Conservation (phyloP, 2,888 invertebrate species). For the Thymelicus lineola region DNA sequence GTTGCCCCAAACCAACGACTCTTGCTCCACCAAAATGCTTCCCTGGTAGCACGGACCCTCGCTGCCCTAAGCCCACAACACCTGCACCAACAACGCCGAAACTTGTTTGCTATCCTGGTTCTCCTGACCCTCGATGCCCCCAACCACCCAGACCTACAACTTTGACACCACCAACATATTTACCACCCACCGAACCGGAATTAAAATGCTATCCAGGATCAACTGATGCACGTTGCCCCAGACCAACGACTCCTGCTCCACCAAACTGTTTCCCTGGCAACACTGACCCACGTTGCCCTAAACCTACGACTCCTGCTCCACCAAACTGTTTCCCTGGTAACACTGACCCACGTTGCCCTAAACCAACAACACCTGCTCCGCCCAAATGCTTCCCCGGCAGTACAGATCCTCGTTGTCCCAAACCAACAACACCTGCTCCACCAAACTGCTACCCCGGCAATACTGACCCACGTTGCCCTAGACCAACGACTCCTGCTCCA, state of each 20-base stretch:
- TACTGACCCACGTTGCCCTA: slow-evolving; percentile 39
- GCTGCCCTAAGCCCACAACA: slow-evolving; percentile 38
- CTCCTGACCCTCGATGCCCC: slow-evolving; percentile 43
- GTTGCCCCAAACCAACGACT: slow-evolving; percentile 41
- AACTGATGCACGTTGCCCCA: slow-evolving; percentile 40
- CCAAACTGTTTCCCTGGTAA: slow-evolving; percentile 51
- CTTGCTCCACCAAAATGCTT: slow-evolving; percentile 33
- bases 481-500: slow-evolving; percentile 37
- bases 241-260: slow-evolving; percentile 45
- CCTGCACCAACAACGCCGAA: slow-evolving; percentile 33
- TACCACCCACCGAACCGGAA: too few relatives aligned
- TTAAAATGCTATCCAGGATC: slow-evolving; percentile 36
- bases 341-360: slow-evolving; percentile 49
- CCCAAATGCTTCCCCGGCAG: slow-evolving; percentile 33
- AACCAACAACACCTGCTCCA: slow-evolving; percentile 41
- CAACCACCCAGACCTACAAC: too few relatives aligned
- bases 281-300: slow-evolving; percentile 64
- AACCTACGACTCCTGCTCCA: slow-evolving; percentile 44
- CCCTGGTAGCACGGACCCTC: slow-evolving; percentile 40
- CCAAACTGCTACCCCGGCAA: slow-evolving; percentile 42
- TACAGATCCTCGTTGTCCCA: slow-evolving; percentile 44
- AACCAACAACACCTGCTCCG: slow-evolving; percentile 35
- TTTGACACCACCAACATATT: too few relatives aligned
- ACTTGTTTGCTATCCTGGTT: too few relatives aligned
- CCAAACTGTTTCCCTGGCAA: slow-evolving; percentile 55